Conservation (phyloP, 1,140 invertebrate genomes). For the Eueides isabella region DNA sequence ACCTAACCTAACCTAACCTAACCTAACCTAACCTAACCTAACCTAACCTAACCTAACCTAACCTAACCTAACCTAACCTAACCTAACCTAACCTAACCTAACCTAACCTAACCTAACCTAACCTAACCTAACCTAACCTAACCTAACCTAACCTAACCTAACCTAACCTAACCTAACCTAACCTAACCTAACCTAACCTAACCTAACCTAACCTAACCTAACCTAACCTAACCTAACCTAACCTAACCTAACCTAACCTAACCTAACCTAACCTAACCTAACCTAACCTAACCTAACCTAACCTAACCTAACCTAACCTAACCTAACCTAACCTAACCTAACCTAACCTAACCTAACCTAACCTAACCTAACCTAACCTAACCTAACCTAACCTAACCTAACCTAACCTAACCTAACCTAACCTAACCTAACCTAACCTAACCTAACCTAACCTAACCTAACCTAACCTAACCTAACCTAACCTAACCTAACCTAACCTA, state of each 20-base stretch:
- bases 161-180: slow-evolving; percentile 23
- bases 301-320: slow-evolving; percentile 18
- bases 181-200: slow-evolving; percentile 29
- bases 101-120: too few relatives aligned
- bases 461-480: slow-evolving; percentile 18
- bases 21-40: too few relatives aligned
- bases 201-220: slow-evolving; percentile 28
- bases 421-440: slow-evolving; percentile 12
- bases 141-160: too few relatives aligned
- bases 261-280: slow-evolving; percentile 14
- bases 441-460: slow-evolving; percentile 22
- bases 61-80: too few relatives aligned
- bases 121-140: too few relatives aligned
- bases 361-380: slow-evolving; percentile 25
- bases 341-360: slow-evolving; percentile 28
- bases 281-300: slow-evolving; percentile 14
- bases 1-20: too few relatives aligned
- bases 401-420: slow-evolving; percentile 19
- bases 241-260: slow-evolving; percentile 17
- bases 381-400: slow-evolving; percentile 26
- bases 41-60: too few relatives aligned
- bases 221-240: slow-evolving; percentile 28
- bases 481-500: slow-evolving; percentile 28
- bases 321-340: slow-evolving; percentile 26
- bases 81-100: too few relatives aligned